Evolutionary conservation across 1,140 invertebrate species (phyloP).

Genomic region (Meteorus sp.): DNA sequence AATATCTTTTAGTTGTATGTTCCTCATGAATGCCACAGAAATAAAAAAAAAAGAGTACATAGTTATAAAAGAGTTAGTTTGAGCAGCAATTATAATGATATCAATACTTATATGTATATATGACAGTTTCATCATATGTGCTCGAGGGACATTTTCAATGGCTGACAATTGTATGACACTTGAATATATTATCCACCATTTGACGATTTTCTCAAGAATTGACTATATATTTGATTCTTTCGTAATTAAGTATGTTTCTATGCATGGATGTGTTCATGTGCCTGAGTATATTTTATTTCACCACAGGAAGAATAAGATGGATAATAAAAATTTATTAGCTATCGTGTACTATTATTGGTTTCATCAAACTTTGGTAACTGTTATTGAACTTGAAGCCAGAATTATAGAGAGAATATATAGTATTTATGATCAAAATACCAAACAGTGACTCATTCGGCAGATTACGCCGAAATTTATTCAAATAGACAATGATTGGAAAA

Average conservation of each 20-base stretch:
- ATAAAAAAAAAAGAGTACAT: background rate
- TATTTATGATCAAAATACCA: slow-evolving; percentile 1
- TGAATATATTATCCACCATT: slow-evolving; percentile 8
- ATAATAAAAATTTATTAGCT: no score
- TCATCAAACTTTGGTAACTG: slow-evolving; percentile 20
- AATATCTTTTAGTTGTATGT: background rate
- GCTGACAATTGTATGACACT: slow-evolving; percentile 21
- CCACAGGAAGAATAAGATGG: no score
- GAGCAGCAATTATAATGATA: slow-evolving; percentile 8
- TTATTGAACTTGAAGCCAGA: background rate
- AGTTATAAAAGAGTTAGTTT: background rate
- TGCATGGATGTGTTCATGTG: no score
- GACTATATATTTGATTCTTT: no score
- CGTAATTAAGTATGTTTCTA: no score
- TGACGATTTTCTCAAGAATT: background rate
- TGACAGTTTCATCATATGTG: no score
- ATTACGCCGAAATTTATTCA: no score
- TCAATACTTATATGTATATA: no score
- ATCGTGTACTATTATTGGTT: slow-evolving; percentile 3
- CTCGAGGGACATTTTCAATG: no score
- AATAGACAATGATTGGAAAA: no score
- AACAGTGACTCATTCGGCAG: background rate
- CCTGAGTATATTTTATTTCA: no score
- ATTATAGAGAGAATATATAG: background rate
- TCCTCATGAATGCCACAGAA: background rate